Evolutionary conservation across 37 sponge, comb jelly and placozoan species (phyloP).

Genomic region (Cliona cf. orientalis): DNA sequence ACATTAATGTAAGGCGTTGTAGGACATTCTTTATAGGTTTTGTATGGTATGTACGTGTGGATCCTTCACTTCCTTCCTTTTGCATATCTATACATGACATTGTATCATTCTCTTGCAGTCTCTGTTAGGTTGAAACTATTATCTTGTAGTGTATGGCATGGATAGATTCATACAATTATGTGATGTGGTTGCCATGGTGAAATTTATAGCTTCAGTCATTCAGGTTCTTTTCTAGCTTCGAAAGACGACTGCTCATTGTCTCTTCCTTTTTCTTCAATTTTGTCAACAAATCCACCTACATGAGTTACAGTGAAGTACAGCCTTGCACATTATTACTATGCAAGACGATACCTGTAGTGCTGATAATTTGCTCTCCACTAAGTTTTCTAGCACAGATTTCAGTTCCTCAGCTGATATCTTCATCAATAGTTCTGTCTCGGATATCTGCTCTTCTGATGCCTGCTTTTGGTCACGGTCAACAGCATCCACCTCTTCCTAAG

Average conservation of each 20-base stretch:
- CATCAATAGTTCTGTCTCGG: background rate
- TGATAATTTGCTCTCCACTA: background rate
- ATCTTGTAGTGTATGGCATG: too few relatives aligned
- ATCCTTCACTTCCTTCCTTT: background rate
- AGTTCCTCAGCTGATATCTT: constrained; percentile 47
- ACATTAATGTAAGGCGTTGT: too few relatives aligned
- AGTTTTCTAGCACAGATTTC: constrained; percentile 26
- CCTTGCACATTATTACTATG: background rate
- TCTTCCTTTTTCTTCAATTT: constrained; percentile 44
- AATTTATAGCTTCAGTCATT: background rate
- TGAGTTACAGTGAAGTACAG: background rate
- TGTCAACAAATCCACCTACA: constrained; percentile 16
- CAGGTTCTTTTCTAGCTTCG: constrained; percentile 40
- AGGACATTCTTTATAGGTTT: background rate
- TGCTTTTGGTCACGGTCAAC: too few relatives aligned
- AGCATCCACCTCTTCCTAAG: too few relatives aligned
- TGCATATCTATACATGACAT: background rate
- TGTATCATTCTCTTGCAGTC: too few relatives aligned
- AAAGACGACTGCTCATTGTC: constrained; percentile 15
- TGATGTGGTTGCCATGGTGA: background rate
- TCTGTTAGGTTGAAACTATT: too few relatives aligned
- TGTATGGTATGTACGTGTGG: background rate
- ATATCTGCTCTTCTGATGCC: background rate
- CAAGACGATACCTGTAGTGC: background rate
- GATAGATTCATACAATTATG: background rate